These are phyloP conservation scores for Lampropteryx suffumata DNA, from an alignment of 2,888 invertebrate genomes.

Conservation along the genomic window DNA sequence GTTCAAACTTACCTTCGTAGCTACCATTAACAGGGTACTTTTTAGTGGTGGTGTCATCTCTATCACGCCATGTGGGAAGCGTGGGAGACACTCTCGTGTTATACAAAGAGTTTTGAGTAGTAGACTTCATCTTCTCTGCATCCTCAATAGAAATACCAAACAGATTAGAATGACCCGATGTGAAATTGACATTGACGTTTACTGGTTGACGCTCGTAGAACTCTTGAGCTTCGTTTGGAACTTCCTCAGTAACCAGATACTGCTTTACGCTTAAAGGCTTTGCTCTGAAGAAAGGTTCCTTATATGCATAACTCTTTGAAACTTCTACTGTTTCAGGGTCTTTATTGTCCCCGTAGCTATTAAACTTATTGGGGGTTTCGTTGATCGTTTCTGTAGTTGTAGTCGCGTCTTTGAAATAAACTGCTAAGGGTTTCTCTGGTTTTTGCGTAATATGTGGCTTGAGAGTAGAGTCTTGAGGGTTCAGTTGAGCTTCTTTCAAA, in stretches of 20 bases:
- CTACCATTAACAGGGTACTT: slow-evolving; percentile 67
- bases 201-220: slow-evolving; percentile 43
- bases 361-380: slow-evolving; percentile 59
- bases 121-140: slow-evolving; percentile 77
- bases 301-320: slow-evolving; percentile 40
- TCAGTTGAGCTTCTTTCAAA: slow-evolving; percentile 44
- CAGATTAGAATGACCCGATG: slow-evolving; percentile 85
- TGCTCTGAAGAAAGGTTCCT: slow-evolving; percentile 36
- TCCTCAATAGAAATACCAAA: slow-evolving; percentile 85
- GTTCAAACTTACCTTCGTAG: slow-evolving; percentile 70
- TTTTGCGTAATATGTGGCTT: slow-evolving; percentile 76
- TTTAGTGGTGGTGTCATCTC: slow-evolving; percentile 69
- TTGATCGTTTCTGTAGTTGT: slow-evolving; percentile 54
- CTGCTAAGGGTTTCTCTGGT: slow-evolving; percentile 70
- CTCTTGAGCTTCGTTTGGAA: slow-evolving; percentile 51
- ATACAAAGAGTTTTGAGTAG: slow-evolving; percentile 75
- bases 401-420: slow-evolving; percentile 64
- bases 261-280: slow-evolving; percentile 32
- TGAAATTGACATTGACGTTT: slow-evolving; percentile 64
- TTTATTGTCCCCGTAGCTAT: slow-evolving; percentile 52
- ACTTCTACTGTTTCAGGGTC: slow-evolving; percentile 39
- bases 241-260: slow-evolving; percentile 35
- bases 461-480: slow-evolving; percentile 59
- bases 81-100: slow-evolving; percentile 85
- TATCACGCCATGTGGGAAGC: slow-evolving; percentile 78